These are phyloP conservation scores for Tanaodytes sp. DNA, from an alignment of 2,888 invertebrate species.

Conservation along the genomic window DNA sequence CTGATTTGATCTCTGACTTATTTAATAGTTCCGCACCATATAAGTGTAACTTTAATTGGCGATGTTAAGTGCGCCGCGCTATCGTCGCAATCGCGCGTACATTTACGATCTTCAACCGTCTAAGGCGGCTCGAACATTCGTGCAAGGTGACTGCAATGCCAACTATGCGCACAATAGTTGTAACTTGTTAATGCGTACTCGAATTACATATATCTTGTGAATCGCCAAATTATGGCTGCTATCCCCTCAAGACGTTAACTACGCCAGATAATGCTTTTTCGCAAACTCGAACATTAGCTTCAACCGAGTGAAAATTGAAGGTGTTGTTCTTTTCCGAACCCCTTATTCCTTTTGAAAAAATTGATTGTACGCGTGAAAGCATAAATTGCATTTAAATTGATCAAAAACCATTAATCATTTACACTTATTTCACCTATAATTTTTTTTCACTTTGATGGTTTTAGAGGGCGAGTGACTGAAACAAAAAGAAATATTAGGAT, in stretches of 20 bases:
- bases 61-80: slow-evolving; percentile 46
- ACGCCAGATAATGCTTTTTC: too few species aligned
- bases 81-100: slow-evolving; percentile 42
- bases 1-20: slow-evolving; percentile 47
- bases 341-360: too few species aligned
- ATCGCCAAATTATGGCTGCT: slow-evolving; percentile 22
- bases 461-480: too few species aligned
- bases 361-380: too few species aligned
- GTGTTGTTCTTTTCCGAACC: too few species aligned
- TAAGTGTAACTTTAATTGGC: slow-evolving; percentile 52
- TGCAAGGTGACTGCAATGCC: slow-evolving; percentile 31
- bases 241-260: background rate
- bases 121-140: slow-evolving; percentile 35
- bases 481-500: too few species aligned
- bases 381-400: too few species aligned
- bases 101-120: slow-evolving; percentile 39
- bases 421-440: too few species aligned
- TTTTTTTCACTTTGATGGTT: too few species aligned
- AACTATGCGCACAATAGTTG: slow-evolving; percentile 24
- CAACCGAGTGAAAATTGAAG: too few species aligned
- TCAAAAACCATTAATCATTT: too few species aligned
- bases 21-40: slow-evolving; percentile 49
- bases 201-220: slow-evolving; percentile 27
- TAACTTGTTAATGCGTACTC: slow-evolving; percentile 27
- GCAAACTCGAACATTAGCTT: too few species aligned